These are phyloP conservation scores for Huso huso DNA, from an alignment of 2,797 vertebrate genomes.

Conservation along the genomic window DNA sequence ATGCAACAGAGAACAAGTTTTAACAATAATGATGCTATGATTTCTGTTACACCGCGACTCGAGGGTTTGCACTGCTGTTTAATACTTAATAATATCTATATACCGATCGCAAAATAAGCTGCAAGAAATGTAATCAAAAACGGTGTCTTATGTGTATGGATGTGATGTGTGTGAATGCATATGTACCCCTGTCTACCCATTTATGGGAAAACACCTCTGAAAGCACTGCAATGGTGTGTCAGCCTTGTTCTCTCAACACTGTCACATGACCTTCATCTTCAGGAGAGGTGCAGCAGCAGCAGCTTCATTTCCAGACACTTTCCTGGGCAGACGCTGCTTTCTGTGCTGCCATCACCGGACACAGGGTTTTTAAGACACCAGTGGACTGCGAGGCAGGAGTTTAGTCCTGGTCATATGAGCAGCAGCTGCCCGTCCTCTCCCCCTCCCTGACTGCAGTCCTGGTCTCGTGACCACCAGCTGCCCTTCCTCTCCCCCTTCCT, in stretches of 20 bases:
- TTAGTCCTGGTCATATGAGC: no score
- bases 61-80: conserved; percentile 43
- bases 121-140: conserved; percentile 44
- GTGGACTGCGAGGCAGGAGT: no score
- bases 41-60: no score
- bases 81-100: conserved; percentile 28
- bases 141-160: conserved; percentile 21
- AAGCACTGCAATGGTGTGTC: background rate
- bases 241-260: no score
- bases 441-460: no score
- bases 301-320: conserved; percentile 46
- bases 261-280: conserved; percentile 35
- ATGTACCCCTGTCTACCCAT: conserved; percentile 32
- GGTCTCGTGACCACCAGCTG: no score
- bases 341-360: background rate
- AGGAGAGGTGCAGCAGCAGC: conserved; percentile 54
- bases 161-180: background rate
- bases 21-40: no score
- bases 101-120: conserved; percentile 50
- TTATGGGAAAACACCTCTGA: conserved; percentile 19
- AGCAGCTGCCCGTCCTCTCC: no score
- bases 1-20: no score
- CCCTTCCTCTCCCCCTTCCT: no score
- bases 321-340: conserved; percentile 38
- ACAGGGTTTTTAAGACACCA: no score